Evolutionary conservation across 2,888 invertebrate species (phyloP).

Genomic region (Clanis bilineata): DNA sequence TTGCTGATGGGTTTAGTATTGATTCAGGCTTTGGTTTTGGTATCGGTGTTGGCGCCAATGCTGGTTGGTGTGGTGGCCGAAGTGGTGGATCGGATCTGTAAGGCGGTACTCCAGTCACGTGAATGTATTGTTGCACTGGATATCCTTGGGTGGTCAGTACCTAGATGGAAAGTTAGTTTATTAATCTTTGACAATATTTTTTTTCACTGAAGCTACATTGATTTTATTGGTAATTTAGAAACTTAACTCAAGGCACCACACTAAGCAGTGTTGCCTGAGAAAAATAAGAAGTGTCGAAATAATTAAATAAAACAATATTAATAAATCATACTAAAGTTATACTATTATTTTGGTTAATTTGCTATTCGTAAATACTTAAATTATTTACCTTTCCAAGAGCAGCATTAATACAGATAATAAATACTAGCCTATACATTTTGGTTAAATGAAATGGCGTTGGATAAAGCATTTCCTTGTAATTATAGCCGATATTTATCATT

Average conservation of each 20-base stretch:
- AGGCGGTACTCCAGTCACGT: conserved; percentile 10
- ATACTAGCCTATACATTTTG: conserved; percentile 1
- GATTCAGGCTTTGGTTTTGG: conserved; percentile 15
- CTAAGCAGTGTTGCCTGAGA: too few species aligned
- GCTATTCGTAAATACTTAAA: too few species aligned
- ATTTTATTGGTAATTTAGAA: background rate
- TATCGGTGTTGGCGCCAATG: background rate
- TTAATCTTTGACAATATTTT: background rate
- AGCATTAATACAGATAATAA: background rate
- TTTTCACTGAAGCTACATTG: background rate
- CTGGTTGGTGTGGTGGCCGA: background rate
- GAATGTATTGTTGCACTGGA: conserved; percentile 32
- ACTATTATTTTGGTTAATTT: too few species aligned
- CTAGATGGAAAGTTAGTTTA: conserved; percentile 23
- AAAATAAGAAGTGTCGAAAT: too few species aligned
- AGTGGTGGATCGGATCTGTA: background rate
- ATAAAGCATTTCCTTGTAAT: background rate
- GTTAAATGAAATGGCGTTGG: background rate
- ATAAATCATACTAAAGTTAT: too few species aligned
- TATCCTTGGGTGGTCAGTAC: conserved; percentile 28
- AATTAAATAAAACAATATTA: too few species aligned
- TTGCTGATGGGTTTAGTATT: conserved; percentile 2
- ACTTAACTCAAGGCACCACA: too few species aligned
- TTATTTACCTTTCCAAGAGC: background rate
- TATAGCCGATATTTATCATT: conserved; percentile 2